Base-by-base conservation (phyloP, 2,797 vertebrate genomes). In the Masticophis lateralis region DNA sequence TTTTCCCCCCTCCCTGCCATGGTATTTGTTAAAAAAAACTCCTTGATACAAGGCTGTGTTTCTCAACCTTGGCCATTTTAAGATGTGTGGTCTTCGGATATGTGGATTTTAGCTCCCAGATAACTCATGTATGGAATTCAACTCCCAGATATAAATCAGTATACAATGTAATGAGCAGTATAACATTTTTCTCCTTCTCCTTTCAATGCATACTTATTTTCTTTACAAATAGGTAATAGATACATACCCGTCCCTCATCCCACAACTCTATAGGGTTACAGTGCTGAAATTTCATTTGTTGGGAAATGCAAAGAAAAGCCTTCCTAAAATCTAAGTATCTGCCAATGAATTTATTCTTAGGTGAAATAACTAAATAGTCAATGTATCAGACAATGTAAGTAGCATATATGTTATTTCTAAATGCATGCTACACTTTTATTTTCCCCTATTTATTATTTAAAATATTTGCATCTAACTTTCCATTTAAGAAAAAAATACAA, bases 1-100 rank as follows among this genome's bases (percentile, higher is more conserved):
- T 10, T 18, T 16, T n/a, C 3, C 1, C 0, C 1, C 4, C 0
- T 2, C 20, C 2, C 28, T 1, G 5, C 37, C 11, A 4, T 13
- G 43, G 13, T 11, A 43, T 86, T 43, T n/a, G 20, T 60, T 86
- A 53, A 83, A 51, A 51, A 74, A 91, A 59, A 28, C 20, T 12
- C 22, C 43, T 79, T 79, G 37, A 43, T 25, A 25, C 11, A 83
- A 47, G 47, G 20, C 74, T 11, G 16, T 74, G 69, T 74, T 74
- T 74, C 2, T 66, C 63, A n/a, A n/a, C 4, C 28, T 66, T 32
- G 66, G 20, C 74, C 43, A 11, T 3, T 79, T 43, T 79, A 79
- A 79, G 37, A 37, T 37, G 32, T 20, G 7, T 37, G n/a, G 14
- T 74, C 2, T 66, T 66, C 27, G 8, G n/a, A 32, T 66, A 28